Evolutionary conservation across 2,113 vertebrate genomes (phyloP).

Genomic region (Lasiurus cinereus): DNA sequence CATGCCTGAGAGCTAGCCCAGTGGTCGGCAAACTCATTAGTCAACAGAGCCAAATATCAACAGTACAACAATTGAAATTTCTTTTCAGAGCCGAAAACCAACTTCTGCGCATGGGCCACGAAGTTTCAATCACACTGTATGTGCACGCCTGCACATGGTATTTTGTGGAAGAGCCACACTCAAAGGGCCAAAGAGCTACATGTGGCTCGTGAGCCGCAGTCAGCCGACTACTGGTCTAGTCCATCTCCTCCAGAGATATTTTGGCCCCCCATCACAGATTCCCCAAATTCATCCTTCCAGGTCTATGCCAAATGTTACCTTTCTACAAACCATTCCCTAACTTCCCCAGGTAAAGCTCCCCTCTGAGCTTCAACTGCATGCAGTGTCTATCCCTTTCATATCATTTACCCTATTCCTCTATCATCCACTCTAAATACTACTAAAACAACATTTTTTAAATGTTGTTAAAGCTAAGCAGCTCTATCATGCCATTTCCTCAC

Average conservation of each 20-base stretch:
- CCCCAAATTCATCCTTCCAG: constrained; percentile 13
- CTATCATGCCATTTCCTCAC: background rate
- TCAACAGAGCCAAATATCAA: too few relatives aligned
- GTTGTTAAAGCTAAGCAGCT: constrained; percentile 1
- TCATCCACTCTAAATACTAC: background rate
- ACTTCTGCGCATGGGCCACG: too few relatives aligned
- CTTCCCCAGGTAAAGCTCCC: background rate
- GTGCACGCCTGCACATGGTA: too few relatives aligned
- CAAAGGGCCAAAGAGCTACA: too few relatives aligned
- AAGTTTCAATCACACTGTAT: too few relatives aligned
- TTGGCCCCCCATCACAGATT: background rate
- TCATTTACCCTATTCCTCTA: background rate
- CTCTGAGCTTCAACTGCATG: background rate
- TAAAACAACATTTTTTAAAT: background rate
- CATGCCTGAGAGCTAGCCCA: background rate
- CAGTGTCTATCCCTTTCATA: background rate
- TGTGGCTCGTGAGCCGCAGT: too few relatives aligned
- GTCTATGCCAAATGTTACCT: constrained; percentile 1
- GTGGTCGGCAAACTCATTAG: too few relatives aligned
- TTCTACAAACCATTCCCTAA: constrained; percentile 23
- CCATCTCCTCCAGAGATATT: background rate
- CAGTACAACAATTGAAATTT: too few relatives aligned
- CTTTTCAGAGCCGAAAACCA: too few relatives aligned
- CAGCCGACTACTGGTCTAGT: background rate
- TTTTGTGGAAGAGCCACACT: too few relatives aligned